Conservation (phyloP, 2,113 vertebrate genomes). For the Alligator sinensis region DNA sequence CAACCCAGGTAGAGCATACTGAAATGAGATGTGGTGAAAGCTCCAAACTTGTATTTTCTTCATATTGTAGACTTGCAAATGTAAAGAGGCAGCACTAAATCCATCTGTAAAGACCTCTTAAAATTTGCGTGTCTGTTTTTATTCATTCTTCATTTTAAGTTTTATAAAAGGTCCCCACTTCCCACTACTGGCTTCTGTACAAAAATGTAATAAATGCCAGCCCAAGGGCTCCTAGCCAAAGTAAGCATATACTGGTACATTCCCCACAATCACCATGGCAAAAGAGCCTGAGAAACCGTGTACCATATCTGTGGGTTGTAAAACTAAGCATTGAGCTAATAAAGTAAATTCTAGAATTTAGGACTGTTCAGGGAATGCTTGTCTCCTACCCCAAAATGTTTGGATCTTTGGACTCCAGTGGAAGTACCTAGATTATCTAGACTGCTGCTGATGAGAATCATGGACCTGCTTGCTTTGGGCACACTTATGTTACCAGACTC, state of each 20-base stretch:
- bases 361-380: neutral
- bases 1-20: neutral
- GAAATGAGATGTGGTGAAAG: neutral
- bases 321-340: neutral
- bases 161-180: neutral
- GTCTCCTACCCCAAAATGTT: neutral
- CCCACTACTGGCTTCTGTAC: slow-evolving; percentile 28
- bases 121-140: neutral
- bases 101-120: neutral
- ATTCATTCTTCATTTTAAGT: slow-evolving; percentile 4
- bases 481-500: neutral
- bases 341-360: neutral
- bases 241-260: neutral
- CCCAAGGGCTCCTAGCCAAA: slow-evolving; percentile 17
- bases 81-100: neutral
- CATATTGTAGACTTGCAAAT: neutral
- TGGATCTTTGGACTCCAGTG: neutral
- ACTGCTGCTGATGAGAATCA: neutral
- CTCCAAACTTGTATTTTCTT: neutral
- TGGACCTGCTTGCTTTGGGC: neutral
- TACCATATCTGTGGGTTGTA: slow-evolving; percentile 22
- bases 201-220: slow-evolving; percentile 34
- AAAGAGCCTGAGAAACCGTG: slow-evolving; percentile 38
- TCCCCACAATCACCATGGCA: neutral
- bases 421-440: neutral